Conservation (phyloP, 2,797 vertebrate genomes). For the Hippocampus kuda region DNA sequence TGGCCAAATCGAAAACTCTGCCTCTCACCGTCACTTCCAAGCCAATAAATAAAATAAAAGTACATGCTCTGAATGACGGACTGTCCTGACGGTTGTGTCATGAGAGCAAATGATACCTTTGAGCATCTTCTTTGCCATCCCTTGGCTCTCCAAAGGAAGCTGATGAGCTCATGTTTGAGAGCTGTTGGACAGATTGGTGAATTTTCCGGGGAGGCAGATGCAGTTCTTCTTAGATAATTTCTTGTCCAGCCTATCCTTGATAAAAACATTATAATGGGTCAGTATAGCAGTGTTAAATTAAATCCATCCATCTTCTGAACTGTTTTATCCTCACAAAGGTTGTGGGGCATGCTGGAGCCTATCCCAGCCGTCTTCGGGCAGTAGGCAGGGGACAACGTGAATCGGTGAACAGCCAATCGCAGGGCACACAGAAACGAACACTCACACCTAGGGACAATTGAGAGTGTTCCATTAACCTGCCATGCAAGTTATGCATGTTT, state of each 20-base stretch:
- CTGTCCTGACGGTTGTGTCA: constrained; percentile 2
- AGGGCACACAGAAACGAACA: too few species aligned
- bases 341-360: too few species aligned
- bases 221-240: neutral
- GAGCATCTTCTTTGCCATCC: neutral
- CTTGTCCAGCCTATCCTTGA: neutral
- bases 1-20: neutral
- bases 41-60: constrained; percentile 5
- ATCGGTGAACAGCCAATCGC: too few species aligned
- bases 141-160: constrained; percentile 4
- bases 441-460: too few species aligned
- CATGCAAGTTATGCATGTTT: too few species aligned
- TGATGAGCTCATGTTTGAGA: neutral
- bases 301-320: too few species aligned
- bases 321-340: too few species aligned
- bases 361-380: too few species aligned
- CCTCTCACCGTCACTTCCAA: neutral
- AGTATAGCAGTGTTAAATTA: too few species aligned
- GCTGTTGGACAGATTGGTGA: constrained; percentile 1
- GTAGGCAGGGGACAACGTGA: too few species aligned
- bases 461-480: too few species aligned
- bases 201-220: neutral
- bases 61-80: neutral
- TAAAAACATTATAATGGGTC: neutral
- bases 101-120: constrained; percentile 4